Evolutionary conservation across 2,888 invertebrate species (phyloP).

Genomic region (Camptogramma bilineatum): DNA sequence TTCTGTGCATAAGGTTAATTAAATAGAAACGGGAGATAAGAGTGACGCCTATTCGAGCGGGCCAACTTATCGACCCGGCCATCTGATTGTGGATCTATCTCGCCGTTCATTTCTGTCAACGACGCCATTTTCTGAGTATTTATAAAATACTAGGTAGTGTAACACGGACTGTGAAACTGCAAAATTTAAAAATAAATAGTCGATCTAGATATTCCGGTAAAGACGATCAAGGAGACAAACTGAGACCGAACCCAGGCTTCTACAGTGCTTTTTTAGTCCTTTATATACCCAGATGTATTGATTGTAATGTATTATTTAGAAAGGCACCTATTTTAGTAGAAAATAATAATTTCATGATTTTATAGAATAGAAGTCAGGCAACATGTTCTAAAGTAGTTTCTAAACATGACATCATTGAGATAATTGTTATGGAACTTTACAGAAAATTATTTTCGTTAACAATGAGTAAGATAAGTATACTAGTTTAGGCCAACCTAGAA

Average conservation of each 20-base stretch:
- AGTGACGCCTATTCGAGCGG: slow-evolving; percentile 72
- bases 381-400: too few species aligned
- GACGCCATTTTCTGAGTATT: slow-evolving; percentile 22
- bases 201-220: slow-evolving; percentile 1
- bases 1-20: slow-evolving; percentile 68
- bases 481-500: too few species aligned
- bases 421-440: too few species aligned
- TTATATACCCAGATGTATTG: too few species aligned
- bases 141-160: slow-evolving; percentile 4
- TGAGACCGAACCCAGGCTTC: neutral
- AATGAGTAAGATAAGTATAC: too few species aligned
- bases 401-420: too few species aligned
- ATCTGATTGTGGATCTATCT: slow-evolving; percentile 70
- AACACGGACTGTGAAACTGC: neutral
- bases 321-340: too few species aligned
- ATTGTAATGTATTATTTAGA: too few species aligned
- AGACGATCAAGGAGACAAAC: neutral
- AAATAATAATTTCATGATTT: too few species aligned
- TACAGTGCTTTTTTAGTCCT: too few species aligned
- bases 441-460: too few species aligned
- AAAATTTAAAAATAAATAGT: slow-evolving; percentile 7
- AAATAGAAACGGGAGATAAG: slow-evolving; percentile 78
- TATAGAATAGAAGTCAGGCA: too few species aligned
- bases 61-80: slow-evolving; percentile 72
- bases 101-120: slow-evolving; percentile 25